These are phyloP conservation scores for Danio jaintianensis DNA, from an alignment of 2,797 vertebrate genomes.

Conservation along the genomic window DNA sequence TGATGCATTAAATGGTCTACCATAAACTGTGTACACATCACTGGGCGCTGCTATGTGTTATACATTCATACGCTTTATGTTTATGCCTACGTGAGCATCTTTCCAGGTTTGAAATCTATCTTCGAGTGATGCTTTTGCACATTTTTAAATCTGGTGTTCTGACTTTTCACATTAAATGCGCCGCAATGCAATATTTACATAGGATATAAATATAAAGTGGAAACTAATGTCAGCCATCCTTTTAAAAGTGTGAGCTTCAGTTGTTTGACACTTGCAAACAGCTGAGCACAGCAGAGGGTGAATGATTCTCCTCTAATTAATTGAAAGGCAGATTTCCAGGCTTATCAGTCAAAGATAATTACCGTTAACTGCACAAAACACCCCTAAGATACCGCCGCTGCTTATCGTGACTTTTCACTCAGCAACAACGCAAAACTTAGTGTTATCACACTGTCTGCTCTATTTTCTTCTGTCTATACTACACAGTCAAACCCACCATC, in stretches of 20 bases:
- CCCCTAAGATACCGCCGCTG: slow-evolving; percentile 24
- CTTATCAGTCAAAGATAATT: slow-evolving; percentile 38
- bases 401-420: slow-evolving; percentile 19
- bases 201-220: too few relatives aligned
- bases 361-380: slow-evolving; percentile 25
- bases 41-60: too few relatives aligned
- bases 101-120: background rate
- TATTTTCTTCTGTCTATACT: background rate
- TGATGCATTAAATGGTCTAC: background rate
- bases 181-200: background rate
- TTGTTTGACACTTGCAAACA: slow-evolving; percentile 17
- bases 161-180: background rate
- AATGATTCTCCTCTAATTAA: slow-evolving; percentile 20
- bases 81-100: background rate
- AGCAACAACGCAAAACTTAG: background rate
- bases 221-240: slow-evolving; percentile 23
- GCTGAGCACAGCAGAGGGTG: slow-evolving; percentile 22
- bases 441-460: background rate
- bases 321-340: slow-evolving; percentile 30
- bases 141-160: background rate
- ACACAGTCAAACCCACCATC: background rate
- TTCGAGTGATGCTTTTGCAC: background rate
- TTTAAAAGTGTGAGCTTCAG: slow-evolving; percentile 13
- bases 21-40: background rate
- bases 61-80: too few relatives aligned